Evolutionary conservation across 2,797 vertebrate species (phyloP).

Genomic region (Meda fulgida): DNA sequence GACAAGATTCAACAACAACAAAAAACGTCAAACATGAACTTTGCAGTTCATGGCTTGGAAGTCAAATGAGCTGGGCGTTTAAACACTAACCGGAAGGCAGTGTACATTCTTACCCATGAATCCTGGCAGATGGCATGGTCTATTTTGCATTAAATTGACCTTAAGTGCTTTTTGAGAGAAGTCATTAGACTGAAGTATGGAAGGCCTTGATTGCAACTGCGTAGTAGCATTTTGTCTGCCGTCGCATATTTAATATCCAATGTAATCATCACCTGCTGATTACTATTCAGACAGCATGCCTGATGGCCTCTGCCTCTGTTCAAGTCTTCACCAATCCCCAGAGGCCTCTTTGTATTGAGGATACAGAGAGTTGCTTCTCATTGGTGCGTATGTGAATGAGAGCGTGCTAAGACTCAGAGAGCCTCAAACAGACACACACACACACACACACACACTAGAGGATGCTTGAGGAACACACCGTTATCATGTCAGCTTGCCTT

Average conservation of each 20-base stretch:
- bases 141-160: slow-evolving; percentile 19
- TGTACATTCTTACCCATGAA: neutral
- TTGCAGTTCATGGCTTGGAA: neutral
- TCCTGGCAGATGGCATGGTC: neutral
- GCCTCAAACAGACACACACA: slow-evolving; percentile 33
- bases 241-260: slow-evolving; percentile 22
- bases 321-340: slow-evolving; percentile 41
- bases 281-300: slow-evolving; percentile 39
- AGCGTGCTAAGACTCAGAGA: slow-evolving; percentile 17
- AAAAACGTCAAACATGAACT: no score
- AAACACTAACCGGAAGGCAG: neutral
- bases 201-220: slow-evolving; percentile 25
- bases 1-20: neutral
- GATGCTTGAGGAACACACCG: slow-evolving; percentile 38
- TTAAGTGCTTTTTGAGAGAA: slow-evolving; percentile 22
- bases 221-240: neutral
- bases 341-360: slow-evolving; percentile 44
- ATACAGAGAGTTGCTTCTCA: slow-evolving; percentile 36
- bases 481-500: slow-evolving; percentile 33
- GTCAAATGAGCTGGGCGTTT: neutral
- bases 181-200: slow-evolving; percentile 14
- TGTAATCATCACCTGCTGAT: slow-evolving; percentile 23
- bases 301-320: slow-evolving; percentile 1
- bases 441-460: slow-evolving; percentile 25
- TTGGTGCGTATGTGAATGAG: slow-evolving; percentile 39